A percentile compares a stretch with the other conserved stretches of the same genome.
phyloP scores from a whole-genome alignment of 2,113 vertebrate genomes.

The Tragelaphus imberbis region DNA sequence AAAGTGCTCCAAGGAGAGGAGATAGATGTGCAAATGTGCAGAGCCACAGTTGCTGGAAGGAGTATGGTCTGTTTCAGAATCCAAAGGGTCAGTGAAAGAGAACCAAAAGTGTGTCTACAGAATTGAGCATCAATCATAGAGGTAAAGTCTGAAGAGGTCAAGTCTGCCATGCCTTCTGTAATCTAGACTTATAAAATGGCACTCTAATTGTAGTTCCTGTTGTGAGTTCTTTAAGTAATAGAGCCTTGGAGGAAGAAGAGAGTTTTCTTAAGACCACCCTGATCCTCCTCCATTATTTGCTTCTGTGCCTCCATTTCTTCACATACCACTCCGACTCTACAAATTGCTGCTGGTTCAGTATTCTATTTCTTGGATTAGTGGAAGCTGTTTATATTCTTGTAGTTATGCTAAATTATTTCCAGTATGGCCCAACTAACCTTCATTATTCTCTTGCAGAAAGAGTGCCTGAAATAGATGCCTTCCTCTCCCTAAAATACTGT shows the following conservation, averaged over 20 bases:
- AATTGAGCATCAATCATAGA: neutral
- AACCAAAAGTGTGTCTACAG: neutral
- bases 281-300: neutral
- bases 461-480: neutral
- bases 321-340: accelerated
- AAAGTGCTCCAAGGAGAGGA: neutral
- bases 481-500: neutral
- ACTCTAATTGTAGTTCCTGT: neutral
- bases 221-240: neutral
- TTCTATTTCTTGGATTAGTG: neutral
- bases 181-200: neutral
- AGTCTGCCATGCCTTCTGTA: neutral
- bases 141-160: neutral
- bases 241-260: neutral
- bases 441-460: neutral
- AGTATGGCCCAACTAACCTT: neutral
- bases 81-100: neutral
- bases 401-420: neutral
- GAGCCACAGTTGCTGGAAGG: neutral
- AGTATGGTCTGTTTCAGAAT: neutral
- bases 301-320: neutral
- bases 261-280: neutral
- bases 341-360: neutral
- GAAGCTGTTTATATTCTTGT: neutral
- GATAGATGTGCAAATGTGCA: neutral